Evolutionary conservation across 2,113 vertebrate genomes (phyloP).

Genomic region (Herpetotheres cachinnans): DNA sequence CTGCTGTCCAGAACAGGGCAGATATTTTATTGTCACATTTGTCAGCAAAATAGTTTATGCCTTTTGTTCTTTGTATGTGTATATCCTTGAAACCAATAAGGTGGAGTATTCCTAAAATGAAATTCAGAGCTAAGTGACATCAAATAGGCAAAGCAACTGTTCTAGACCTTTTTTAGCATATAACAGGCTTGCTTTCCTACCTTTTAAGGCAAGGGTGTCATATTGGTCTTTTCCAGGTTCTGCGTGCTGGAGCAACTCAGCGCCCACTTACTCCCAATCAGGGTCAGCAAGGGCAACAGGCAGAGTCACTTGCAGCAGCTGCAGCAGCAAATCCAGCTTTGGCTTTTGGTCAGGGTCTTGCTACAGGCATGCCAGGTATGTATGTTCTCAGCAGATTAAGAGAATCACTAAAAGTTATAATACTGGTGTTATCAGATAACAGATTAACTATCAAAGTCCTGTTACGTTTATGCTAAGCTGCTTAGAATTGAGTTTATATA

Average conservation of each 20-base stretch:
- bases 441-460: neutral
- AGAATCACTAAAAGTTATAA: neutral
- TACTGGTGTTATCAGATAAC: neutral
- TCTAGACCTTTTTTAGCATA: neutral
- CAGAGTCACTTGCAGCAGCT: conserved; percentile 89
- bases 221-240: conserved; percentile 78
- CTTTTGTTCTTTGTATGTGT: neutral
- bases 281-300: conserved; percentile 92
- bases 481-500: neutral
- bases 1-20: neutral
- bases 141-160: neutral
- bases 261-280: conserved; percentile 94
- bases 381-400: conserved; percentile 3
- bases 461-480: neutral
- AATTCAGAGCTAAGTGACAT: neutral
- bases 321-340: conserved; percentile 88
- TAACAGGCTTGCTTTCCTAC: neutral
- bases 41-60: neutral
- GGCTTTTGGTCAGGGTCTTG: conserved; percentile 88
- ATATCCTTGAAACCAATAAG: neutral
- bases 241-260: conserved; percentile 89
- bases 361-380: conserved; percentile 92
- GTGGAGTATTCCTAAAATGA: neutral
- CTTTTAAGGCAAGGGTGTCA: conserved; percentile 2
- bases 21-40: neutral